Percentiles rank a stretch among this genome's conserved stretches.
These are phyloP conservation scores for Clitarchus hookeri DNA, from an alignment of 2,888 invertebrate species.

Conservation along the genomic window DNA sequence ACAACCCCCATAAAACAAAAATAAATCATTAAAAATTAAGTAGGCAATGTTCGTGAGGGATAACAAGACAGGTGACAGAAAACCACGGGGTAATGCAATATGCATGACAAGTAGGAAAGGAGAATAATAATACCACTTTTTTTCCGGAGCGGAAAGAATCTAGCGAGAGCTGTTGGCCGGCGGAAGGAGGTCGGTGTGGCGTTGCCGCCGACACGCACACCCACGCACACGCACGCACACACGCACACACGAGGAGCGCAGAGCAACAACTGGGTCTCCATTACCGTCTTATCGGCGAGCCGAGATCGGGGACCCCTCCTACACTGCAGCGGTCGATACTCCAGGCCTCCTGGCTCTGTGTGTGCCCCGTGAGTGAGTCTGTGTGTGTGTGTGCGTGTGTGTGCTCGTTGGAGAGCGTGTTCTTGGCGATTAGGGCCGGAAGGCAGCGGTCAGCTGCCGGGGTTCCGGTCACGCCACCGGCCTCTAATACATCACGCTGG, in stretches of 20 bases:
- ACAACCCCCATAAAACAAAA: too few relatives aligned
- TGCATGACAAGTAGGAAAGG: too few relatives aligned
- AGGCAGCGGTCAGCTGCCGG: neutral
- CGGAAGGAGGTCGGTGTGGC: neutral
- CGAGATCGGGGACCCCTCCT: neutral
- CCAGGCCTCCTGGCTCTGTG: neutral
- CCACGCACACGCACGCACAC: neutral
- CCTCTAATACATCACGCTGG: neutral
- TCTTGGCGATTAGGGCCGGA: slow-evolving; percentile 10
- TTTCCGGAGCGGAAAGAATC: too few relatives aligned
- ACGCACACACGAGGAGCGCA: neutral
- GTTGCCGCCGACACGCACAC: too few relatives aligned
- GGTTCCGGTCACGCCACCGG: neutral
- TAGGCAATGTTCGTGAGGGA: too few relatives aligned
- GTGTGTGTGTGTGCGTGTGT: neutral
- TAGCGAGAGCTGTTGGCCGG: too few relatives aligned
- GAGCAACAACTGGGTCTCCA: slow-evolving; percentile 9
- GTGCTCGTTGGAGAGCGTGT: neutral
- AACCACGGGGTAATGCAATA: too few relatives aligned
- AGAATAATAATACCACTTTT: too few relatives aligned
- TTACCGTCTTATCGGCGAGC: neutral
- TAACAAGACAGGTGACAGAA: too few relatives aligned
- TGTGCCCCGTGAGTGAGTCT: too few relatives aligned
- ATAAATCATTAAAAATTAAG: too few relatives aligned
- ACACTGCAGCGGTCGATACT: neutral